Evolutionary conservation across 2,113 vertebrate species (phyloP).

Genomic region (Motacilla alba): DNA sequence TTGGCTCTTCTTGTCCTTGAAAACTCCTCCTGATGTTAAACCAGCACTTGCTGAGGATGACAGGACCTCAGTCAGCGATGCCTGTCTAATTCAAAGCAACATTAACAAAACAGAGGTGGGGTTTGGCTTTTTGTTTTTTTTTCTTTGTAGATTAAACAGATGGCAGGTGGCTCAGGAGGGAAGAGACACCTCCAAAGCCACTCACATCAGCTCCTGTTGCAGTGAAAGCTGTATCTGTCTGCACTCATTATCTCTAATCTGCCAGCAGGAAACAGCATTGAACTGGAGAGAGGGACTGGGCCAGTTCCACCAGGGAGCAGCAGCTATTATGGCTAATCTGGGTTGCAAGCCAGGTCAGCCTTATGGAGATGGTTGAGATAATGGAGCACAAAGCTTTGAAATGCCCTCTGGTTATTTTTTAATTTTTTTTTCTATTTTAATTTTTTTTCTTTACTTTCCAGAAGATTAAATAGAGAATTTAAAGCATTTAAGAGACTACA

Average conservation of each 20-base stretch:
- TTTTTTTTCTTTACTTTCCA: neutral
- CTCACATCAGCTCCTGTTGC: neutral
- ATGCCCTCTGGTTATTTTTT: neutral
- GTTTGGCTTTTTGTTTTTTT: no score
- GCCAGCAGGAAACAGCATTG: slow-evolving; percentile 22
- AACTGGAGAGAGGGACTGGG: neutral
- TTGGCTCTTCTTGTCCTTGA: neutral
- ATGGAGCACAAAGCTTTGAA: slow-evolving; percentile 3
- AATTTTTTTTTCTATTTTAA: neutral
- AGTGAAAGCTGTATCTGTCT: neutral
- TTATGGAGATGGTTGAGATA: slow-evolving; percentile 12
- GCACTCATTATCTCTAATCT: slow-evolving; percentile 49
- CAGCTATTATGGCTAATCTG: slow-evolving; percentile 17
- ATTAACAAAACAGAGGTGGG: neutral
- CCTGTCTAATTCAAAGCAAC: neutral
- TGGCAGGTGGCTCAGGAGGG: slow-evolving; percentile 37
- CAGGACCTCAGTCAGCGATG: neutral
- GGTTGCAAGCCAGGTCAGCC: slow-evolving; percentile 8
- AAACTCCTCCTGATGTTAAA: neutral
- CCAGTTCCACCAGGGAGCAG: neutral
- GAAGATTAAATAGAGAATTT: neutral
- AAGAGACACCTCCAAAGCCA: slow-evolving; percentile 30
- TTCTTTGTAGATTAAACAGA: slow-evolving; percentile 3
- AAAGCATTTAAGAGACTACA: neutral
- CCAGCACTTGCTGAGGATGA: neutral